Evolutionary conservation across 2,113 vertebrate species (phyloP).

Genomic region (Hymenochirus boettgeri): DNA sequence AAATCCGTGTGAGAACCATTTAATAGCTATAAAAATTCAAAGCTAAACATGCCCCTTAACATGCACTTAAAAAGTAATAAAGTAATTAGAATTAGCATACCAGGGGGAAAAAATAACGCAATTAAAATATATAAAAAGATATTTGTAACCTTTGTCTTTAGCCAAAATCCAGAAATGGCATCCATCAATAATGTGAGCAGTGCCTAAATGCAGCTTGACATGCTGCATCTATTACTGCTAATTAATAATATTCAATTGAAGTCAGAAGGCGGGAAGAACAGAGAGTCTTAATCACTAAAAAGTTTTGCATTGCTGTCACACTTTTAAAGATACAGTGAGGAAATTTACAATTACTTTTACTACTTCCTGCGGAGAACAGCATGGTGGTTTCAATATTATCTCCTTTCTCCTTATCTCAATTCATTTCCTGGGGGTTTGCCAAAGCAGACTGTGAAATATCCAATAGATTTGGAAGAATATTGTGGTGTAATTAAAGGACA

Average conservation of each 20-base stretch:
- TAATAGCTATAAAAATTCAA: too few species aligned
- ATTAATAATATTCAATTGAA: conserved; percentile 1
- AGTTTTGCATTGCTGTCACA: not conserved
- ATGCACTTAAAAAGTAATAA: too few species aligned
- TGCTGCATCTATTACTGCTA: conserved; percentile 1
- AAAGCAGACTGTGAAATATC: too few species aligned
- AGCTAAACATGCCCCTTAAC: too few species aligned
- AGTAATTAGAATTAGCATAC: too few species aligned
- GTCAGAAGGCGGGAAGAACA: conserved; percentile 1
- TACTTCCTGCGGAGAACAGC: not conserved
- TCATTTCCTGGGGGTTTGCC: too few species aligned
- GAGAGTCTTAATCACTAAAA: not conserved
- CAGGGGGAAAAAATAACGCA: too few species aligned
- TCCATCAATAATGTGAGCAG: not conserved
- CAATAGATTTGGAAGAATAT: too few species aligned
- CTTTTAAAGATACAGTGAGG: not conserved
- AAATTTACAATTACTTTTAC: not conserved
- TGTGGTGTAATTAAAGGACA: too few species aligned
- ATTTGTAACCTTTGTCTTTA: not conserved
- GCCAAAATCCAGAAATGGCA: not conserved
- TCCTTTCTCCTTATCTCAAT: too few species aligned
- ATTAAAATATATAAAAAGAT: too few species aligned
- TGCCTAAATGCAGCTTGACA: not conserved
- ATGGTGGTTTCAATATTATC: not conserved
- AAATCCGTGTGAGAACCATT: too few species aligned